Conservation (phyloP, 2,797 vertebrate species). For the Alfaro cultratus region DNA sequence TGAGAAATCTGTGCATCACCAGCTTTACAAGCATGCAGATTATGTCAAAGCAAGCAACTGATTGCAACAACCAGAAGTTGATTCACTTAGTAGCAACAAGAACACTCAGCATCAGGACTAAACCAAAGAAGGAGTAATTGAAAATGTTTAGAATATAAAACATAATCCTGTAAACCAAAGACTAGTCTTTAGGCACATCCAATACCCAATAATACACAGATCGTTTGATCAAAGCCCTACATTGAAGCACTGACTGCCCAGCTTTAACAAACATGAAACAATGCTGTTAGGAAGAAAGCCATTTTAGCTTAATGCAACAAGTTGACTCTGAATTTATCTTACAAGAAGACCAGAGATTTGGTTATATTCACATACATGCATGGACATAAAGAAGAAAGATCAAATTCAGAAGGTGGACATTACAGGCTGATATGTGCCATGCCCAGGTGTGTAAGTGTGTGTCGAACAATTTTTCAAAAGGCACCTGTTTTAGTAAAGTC, state of each 20-base stretch:
- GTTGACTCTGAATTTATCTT: neutral
- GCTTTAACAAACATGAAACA: neutral
- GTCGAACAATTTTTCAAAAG: neutral
- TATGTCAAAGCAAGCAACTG: neutral
- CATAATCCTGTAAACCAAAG: neutral
- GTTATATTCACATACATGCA: neutral
- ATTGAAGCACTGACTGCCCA: neutral
- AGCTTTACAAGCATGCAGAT: neutral
- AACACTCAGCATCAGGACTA: neutral
- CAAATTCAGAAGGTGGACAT: neutral
- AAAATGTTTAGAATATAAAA: neutral
- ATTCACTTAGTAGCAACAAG: neutral
- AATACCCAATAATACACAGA: neutral
- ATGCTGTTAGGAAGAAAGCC: neutral
- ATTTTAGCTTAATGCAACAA: too few relatives aligned
- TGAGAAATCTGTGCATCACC: neutral
- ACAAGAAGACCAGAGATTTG: neutral
- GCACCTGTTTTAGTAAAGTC: slow-evolving; percentile 4
- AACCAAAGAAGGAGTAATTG: neutral
- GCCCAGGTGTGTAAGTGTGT: neutral
- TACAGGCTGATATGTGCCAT: neutral
- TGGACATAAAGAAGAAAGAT: neutral
- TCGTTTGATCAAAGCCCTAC: neutral
- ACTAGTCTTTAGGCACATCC: neutral
- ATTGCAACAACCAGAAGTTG: neutral